A percentile compares a stretch with the other conserved stretches of the same genome.
phyloP scores from a whole-genome alignment of 2,888 invertebrate species.

The Criorhina ranunculi region DNA sequence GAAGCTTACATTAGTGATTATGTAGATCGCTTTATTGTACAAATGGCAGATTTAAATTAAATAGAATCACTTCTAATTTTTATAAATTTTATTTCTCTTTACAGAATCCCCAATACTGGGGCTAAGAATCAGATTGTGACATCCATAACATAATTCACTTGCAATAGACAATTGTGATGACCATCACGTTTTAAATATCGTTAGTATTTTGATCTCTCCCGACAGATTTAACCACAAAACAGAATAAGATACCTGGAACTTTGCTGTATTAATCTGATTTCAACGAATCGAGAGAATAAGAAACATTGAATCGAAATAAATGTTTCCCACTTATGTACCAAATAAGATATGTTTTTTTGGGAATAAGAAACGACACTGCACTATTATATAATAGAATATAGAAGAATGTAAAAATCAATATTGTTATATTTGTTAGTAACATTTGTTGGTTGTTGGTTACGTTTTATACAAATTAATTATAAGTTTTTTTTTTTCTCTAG shows the following conservation, averaged over 20 bases:
- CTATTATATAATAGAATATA: slow-evolving; percentile 7
- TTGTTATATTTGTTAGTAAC: slow-evolving; percentile 13
- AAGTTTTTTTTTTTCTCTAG: slow-evolving; percentile 32
- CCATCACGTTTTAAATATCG: background rate
- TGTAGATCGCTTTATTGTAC: background rate
- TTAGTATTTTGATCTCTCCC: slow-evolving; percentile 2
- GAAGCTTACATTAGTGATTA: slow-evolving; percentile 20
- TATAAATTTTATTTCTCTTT: slow-evolving; percentile 66
- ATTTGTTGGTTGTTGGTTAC: slow-evolving; percentile 1
- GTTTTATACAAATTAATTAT: slow-evolving; percentile 27
- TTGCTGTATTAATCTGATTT: background rate
- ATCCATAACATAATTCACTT: slow-evolving; percentile 84
- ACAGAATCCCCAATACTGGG: slow-evolving; percentile 87
- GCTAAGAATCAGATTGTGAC: slow-evolving; percentile 87
- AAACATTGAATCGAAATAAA: background rate
- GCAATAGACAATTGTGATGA: background rate
- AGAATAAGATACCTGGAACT: background rate
- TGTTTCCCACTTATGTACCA: slow-evolving; percentile 3
- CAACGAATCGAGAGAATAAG: background rate
- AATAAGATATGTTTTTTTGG: slow-evolving; percentile 2
- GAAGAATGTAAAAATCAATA: slow-evolving; percentile 3
- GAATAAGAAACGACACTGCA: background rate
- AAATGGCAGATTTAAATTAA: background rate
- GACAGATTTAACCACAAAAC: background rate
- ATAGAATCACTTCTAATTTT: background rate